phyloP scores from a whole-genome alignment of 2,888 invertebrate species.

The Tetranychus truncatus region DNA sequence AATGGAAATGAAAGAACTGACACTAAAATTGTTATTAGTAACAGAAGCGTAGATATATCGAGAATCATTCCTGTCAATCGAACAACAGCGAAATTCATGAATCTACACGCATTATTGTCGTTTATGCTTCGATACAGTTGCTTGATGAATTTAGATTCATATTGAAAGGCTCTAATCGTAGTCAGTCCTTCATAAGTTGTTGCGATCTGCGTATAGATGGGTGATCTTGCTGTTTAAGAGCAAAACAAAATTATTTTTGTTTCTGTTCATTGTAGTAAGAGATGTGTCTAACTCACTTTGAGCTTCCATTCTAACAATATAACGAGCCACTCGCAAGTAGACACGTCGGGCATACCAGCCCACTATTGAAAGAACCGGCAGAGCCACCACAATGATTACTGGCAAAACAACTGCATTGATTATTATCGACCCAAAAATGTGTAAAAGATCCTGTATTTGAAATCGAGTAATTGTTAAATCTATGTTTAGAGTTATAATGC shows the following conservation, averaged over 20 bases:
- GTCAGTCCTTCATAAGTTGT: conserved; percentile 16
- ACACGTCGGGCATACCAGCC: not conserved
- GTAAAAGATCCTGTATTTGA: not conserved
- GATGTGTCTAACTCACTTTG: not conserved
- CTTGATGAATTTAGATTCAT: conserved; percentile 9
- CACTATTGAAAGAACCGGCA: conserved; percentile 29
- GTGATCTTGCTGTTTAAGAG: not conserved
- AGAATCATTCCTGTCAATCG: not conserved
- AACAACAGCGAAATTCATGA: not conserved
- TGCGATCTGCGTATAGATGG: conserved; percentile 1
- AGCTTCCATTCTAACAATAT: not conserved
- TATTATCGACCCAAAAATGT: not conserved
- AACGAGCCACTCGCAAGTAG: not conserved
- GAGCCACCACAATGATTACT: conserved; percentile 41
- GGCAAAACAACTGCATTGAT: not conserved
- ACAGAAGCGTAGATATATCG: conserved; percentile 35
- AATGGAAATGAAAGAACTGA: not conserved
- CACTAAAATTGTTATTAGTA: conserved; percentile 64
- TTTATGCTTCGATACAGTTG: not conserved
- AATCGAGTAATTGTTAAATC: not conserved
- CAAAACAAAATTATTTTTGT: too few species aligned
- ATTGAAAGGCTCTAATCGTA: conserved; percentile 13
- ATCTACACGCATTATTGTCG: not conserved
- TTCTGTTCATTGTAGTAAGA: not conserved
- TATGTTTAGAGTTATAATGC: too few species aligned